These are phyloP conservation scores for Chrysolina oricalcia DNA, from an alignment of 2,888 invertebrate genomes.

Conservation along the genomic window DNA sequence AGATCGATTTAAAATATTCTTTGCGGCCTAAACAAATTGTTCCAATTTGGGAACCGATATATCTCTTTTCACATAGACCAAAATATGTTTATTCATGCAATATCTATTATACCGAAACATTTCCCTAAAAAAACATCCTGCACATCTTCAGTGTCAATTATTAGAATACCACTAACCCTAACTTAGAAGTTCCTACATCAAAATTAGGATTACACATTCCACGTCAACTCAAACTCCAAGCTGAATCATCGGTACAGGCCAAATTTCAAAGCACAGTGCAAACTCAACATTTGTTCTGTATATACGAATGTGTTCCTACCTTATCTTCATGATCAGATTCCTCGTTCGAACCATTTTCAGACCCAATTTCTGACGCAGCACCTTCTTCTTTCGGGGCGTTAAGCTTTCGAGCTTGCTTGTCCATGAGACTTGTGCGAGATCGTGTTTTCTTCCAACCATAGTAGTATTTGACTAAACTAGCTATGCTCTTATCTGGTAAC, in stretches of 20 bases:
- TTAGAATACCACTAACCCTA: background rate
- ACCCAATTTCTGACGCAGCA: slow-evolving; percentile 84
- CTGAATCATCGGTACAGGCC: slow-evolving; percentile 29
- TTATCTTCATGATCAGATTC: slow-evolving; percentile 94
- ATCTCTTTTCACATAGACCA: background rate
- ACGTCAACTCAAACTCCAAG: background rate
- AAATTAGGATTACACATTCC: background rate
- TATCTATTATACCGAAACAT: background rate
- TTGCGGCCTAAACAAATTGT: too few species aligned
- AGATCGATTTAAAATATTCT: too few species aligned
- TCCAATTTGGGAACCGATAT: too few species aligned
- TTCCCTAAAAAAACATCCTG: background rate
- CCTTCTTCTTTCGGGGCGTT: slow-evolving; percentile 80
- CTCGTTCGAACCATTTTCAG: slow-evolving; percentile 88
- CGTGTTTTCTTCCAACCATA: slow-evolving; percentile 99
- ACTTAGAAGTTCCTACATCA: background rate
- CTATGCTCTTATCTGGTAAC: slow-evolving; percentile 97
- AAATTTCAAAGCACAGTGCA: slow-evolving; percentile 12
- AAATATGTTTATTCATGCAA: slow-evolving; percentile 8
- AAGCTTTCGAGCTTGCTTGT: slow-evolving; percentile 83
- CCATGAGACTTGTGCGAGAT: slow-evolving; percentile 94
- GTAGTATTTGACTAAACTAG: slow-evolving; percentile 96
- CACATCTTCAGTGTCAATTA: background rate
- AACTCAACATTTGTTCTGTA: background rate
- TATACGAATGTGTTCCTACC: slow-evolving; percentile 75